Percentiles rank a stretch among this genome's conserved stretches.
Evolutionary conservation across 1,140 invertebrate species (phyloP).

Genomic region (Geopemphigus sp.): DNA sequence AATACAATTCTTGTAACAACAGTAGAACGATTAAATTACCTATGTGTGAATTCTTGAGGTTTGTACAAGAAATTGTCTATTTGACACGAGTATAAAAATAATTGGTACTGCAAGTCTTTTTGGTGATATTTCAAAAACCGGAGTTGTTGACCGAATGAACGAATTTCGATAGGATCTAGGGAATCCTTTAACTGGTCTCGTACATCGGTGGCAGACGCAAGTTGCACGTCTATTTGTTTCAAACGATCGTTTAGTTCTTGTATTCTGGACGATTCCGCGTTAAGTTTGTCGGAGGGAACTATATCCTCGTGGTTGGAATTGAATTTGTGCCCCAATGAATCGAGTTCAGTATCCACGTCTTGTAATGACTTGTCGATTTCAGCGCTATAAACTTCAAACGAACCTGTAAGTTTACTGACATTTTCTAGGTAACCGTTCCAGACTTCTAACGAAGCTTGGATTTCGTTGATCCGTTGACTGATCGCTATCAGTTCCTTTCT

Average conservation of each 20-base stretch:
- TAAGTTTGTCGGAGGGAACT: conserved; percentile 16
- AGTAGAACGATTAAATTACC: conserved; percentile 54
- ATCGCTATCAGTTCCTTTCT: conserved; percentile 76
- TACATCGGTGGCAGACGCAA: conserved; percentile 63
- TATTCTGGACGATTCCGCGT: conserved; percentile 1
- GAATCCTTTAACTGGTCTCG: conserved; percentile 81
- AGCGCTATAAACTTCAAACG: background rate
- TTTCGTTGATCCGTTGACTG: conserved; percentile 70
- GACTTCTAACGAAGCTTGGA: conserved; percentile 75
- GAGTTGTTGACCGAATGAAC: conserved; percentile 72
- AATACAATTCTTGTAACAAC: background rate
- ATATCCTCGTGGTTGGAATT: conserved; percentile 4
- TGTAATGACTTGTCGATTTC: conserved; percentile 43
- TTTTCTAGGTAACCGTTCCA: conserved; percentile 61
- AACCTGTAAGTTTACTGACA: conserved; percentile 23
- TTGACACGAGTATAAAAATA: conserved; percentile 70
- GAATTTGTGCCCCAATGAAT: background rate
- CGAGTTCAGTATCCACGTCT: conserved; percentile 12
- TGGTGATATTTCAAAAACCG: conserved; percentile 75
- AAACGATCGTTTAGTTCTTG: conserved; percentile 52
- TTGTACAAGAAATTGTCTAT: conserved; percentile 73
- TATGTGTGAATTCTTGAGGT: conserved; percentile 69
- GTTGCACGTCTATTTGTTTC: conserved; percentile 54
- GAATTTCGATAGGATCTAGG: conserved; percentile 82
- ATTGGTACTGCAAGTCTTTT: conserved; percentile 74